Evolutionary conservation across 2,113 vertebrate species (phyloP).

Genomic region (Apteryx owenii): DNA sequence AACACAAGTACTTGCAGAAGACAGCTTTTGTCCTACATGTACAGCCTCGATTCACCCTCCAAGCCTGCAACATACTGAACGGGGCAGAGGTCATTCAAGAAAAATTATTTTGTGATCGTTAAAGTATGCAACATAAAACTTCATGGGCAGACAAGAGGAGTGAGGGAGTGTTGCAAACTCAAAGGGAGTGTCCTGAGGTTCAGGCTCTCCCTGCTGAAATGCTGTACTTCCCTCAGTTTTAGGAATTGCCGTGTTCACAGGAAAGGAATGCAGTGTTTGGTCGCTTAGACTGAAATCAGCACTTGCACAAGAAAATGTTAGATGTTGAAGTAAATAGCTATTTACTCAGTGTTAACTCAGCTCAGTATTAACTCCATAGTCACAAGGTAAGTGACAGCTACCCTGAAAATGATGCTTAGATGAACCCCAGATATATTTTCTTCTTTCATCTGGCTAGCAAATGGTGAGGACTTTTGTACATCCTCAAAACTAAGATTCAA

Average conservation of each 20-base stretch:
- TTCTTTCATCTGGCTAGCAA: background rate
- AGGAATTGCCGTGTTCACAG: constrained; percentile 49
- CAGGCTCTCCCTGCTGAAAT: constrained; percentile 54
- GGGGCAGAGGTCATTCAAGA: constrained; percentile 31
- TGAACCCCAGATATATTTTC: background rate
- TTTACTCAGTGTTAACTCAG: constrained; percentile 5
- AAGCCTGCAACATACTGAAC: background rate
- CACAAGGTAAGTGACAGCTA: background rate
- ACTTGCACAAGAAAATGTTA: constrained; percentile 47
- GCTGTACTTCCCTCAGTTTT: constrained; percentile 19
- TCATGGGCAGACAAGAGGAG: constrained; percentile 49
- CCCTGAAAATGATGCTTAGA: background rate
- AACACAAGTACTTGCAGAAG: background rate
- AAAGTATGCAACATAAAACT: constrained; percentile 59
- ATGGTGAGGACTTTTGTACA: background rate
- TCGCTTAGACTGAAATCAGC: constrained; percentile 39
- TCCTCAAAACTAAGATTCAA: background rate
- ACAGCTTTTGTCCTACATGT: background rate
- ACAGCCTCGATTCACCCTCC: background rate
- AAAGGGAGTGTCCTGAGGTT: constrained; percentile 60
- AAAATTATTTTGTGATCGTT: constrained; percentile 51
- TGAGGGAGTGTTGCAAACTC: constrained; percentile 34
- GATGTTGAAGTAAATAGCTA: constrained; percentile 54
- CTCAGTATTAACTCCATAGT: background rate
- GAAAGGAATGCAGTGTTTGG: constrained; percentile 62